Percentiles rank a stretch among this genome's conserved stretches.
Conservation (phyloP, 2,113 vertebrate genomes). For the Hippoglossus stenolepis region DNA sequence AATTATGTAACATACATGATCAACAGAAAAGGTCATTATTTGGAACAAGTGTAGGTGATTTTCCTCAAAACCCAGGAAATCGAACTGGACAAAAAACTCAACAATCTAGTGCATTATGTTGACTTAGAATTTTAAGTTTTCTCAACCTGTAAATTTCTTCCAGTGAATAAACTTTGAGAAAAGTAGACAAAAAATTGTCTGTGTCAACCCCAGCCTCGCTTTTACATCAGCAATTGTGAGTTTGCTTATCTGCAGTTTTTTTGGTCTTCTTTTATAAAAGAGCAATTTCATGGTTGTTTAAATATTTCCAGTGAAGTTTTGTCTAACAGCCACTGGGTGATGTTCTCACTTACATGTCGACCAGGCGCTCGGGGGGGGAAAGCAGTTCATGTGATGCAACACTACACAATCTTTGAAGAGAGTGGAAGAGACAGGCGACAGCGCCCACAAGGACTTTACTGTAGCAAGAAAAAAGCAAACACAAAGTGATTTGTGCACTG, state of each 20-base stretch:
- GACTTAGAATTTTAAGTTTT: too few species aligned
- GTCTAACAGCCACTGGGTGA: slow-evolving; percentile 4
- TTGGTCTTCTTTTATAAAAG: background rate
- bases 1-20: too few species aligned
- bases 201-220: background rate
- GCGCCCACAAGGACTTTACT: slow-evolving; percentile 8
- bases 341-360: slow-evolving; percentile 68
- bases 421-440: slow-evolving; percentile 38
- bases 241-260: background rate
- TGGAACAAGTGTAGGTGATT: too few species aligned
- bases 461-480: slow-evolving; percentile 13
- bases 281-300: slow-evolving; percentile 21
- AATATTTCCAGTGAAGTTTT: slow-evolving; percentile 13
- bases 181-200: too few species aligned
- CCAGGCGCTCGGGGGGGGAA: slow-evolving; percentile 26
- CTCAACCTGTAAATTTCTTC: too few species aligned
- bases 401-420: slow-evolving; percentile 52
- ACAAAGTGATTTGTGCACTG: background rate
- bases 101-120: too few species aligned
- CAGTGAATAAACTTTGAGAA: too few species aligned
- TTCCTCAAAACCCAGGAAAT: too few species aligned
- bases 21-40: too few species aligned
- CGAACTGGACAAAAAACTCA: too few species aligned
- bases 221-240: background rate
- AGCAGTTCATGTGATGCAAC: slow-evolving; percentile 43